phyloP scores from a whole-genome alignment of 2,113 vertebrate species.

The Nannospalax galili region DNA sequence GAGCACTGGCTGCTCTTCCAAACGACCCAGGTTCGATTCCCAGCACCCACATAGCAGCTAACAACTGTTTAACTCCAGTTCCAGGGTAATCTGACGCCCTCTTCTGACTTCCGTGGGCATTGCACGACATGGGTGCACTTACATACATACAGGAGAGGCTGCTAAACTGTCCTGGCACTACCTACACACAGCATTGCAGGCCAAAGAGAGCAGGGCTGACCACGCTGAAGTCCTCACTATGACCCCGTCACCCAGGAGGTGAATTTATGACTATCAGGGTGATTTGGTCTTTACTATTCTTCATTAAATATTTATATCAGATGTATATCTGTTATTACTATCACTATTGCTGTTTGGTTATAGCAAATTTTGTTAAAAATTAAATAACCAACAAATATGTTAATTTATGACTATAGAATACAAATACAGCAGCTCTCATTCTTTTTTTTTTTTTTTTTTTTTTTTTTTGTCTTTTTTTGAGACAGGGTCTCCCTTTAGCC shows the following conservation, averaged over 20 bases:
- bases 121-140: no score
- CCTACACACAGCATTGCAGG: conserved; percentile 74
- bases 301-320: not conserved
- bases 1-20: no score
- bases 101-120: no score
- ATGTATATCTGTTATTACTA: not conserved
- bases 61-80: no score
- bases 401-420: not conserved
- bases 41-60: no score
- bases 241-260: not conserved
- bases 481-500: no score
- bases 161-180: conserved; percentile 65
- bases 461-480: no score
- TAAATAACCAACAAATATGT: not conserved
- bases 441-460: no score
- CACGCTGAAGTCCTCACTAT: not conserved
- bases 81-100: no score
- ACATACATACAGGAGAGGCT: no score
- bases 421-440: no score
- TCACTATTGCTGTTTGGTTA: not conserved
- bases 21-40: no score
- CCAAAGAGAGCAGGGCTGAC: conserved; percentile 71
- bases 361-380: not conserved
- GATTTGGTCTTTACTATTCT: not conserved
- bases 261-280: not conserved